A percentile compares a stretch with the other conserved stretches of the same genome.
phyloP scores from a whole-genome alignment of 2,888 invertebrate genomes.

The Andrena trimmerana region DNA sequence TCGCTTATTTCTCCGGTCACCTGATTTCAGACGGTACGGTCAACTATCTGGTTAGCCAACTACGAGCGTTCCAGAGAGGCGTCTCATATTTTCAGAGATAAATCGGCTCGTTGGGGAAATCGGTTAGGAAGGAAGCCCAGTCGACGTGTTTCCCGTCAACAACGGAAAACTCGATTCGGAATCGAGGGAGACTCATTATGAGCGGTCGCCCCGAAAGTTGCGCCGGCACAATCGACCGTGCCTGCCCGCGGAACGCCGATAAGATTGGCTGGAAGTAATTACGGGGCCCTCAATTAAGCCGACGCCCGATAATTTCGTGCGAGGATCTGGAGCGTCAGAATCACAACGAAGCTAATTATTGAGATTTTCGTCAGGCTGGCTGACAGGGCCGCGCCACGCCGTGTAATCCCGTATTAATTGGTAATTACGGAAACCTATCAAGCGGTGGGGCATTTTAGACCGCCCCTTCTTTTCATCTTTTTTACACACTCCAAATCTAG shows the following conservation, averaged over 20 bases:
- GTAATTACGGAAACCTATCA: conserved; percentile 75
- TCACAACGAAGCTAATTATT: conserved; percentile 74
- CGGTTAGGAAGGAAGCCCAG: not conserved
- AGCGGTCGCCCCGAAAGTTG: conserved; percentile 29
- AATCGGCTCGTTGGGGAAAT: not conserved
- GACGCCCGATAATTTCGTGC: conserved; percentile 68
- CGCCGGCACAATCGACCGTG: conserved; percentile 35
- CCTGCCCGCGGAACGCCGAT: conserved; percentile 46
- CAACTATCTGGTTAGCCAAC: not conserved
- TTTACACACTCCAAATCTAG: not conserved
- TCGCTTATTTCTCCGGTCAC: not conserved
- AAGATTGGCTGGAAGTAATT: conserved; percentile 71
- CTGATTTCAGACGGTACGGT: not conserved
- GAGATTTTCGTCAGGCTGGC: conserved; percentile 71
- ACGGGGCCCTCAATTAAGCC: conserved; percentile 63
- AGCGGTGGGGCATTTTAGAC: conserved; percentile 32
- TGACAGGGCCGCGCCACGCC: conserved; percentile 57
- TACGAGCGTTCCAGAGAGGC: not conserved
- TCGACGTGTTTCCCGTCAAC: not conserved
- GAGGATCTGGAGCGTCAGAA: conserved; percentile 65
- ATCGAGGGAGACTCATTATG: conserved; percentile 45
- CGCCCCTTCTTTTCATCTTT: conserved; percentile 23
- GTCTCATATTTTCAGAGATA: not conserved
- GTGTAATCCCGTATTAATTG: conserved; percentile 78
- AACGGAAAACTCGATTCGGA: conserved; percentile 12